These are phyloP conservation scores for Pteronotus mesoamericanus DNA, from an alignment of 2,797 vertebrate genomes.

Conservation along the genomic window DNA sequence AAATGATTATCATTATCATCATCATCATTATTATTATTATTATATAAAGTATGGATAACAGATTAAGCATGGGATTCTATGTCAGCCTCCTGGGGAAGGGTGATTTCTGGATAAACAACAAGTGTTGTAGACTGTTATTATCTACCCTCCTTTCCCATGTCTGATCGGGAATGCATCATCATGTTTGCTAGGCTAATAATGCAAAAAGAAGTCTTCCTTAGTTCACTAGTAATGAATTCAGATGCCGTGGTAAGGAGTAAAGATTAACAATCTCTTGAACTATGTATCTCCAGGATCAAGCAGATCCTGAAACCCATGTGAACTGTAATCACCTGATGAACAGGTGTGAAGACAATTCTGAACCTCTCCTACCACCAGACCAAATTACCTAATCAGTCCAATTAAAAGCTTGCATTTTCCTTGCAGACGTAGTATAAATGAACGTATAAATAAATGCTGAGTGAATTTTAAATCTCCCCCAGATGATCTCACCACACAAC, in stretches of 20 bases:
- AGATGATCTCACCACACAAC: constrained; percentile 6
- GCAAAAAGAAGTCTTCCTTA: neutral
- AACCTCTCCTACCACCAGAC: neutral
- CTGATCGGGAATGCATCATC: constrained; percentile 34
- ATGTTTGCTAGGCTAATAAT: neutral
- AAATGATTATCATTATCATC: constrained; percentile 71
- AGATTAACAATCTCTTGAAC: neutral
- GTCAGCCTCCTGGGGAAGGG: constrained; percentile 54
- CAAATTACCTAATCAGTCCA: neutral
- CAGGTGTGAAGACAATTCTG: neutral
- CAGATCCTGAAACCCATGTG: neutral
- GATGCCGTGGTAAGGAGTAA: neutral
- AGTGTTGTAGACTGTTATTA: constrained; percentile 60
- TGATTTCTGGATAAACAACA: constrained; percentile 71
- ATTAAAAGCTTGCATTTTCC: constrained; percentile 18
- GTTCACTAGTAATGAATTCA: neutral
- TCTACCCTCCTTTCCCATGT: constrained; percentile 61
- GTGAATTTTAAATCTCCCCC: constrained; percentile 3
- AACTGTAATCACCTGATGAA: neutral
- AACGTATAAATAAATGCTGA: constrained; percentile 37
- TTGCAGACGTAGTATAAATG: constrained; percentile 6
- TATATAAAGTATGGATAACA: constrained; percentile 62
- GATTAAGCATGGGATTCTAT: constrained; percentile 63
- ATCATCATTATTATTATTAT: constrained; percentile 55
- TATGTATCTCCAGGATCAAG: neutral